Percentiles rank a stretch among this genome's conserved stretches.
Evolutionary conservation across 2,113 vertebrate genomes (phyloP).

Genomic region (Mirza zaza): DNA sequence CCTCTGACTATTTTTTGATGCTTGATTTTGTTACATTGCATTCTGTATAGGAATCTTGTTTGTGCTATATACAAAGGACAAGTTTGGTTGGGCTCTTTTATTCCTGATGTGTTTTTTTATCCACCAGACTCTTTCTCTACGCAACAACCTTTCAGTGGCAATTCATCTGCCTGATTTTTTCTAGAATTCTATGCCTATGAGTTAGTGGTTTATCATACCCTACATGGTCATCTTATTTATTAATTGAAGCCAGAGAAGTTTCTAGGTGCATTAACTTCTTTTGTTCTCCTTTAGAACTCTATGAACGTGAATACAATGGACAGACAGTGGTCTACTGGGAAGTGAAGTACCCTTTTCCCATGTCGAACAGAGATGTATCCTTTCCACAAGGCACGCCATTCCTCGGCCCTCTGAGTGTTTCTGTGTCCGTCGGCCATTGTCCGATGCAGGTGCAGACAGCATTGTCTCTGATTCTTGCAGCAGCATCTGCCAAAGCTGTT

Average conservation of each 20-base stretch:
- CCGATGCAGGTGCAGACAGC: rapidly evolving
- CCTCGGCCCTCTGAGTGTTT: background rate
- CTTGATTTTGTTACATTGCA: background rate
- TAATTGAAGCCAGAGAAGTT: background rate
- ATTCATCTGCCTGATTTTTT: background rate
- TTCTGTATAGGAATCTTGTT: background rate
- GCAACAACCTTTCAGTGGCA: background rate
- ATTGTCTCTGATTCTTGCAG: background rate
- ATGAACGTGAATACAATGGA: constrained; percentile 85
- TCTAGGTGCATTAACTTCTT: background rate
- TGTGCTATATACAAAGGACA: background rate
- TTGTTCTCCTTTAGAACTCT: constrained; percentile 77
- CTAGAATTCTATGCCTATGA: background rate
- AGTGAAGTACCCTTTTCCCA: constrained; percentile 93
- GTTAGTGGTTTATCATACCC: background rate
- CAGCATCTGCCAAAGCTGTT: background rate
- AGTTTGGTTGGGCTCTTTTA: background rate
- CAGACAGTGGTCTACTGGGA: constrained; percentile 92
- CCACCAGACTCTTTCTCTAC: background rate
- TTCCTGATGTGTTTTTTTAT: background rate
- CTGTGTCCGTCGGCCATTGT: rapidly evolving
- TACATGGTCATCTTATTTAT: background rate
- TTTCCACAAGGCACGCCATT: constrained; percentile 69
- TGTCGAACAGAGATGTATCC: constrained; percentile 98
- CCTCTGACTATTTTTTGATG: background rate